Evolutionary conservation across 2,888 invertebrate species (phyloP).

Genomic region (Lasioglossum villosulum): DNA sequence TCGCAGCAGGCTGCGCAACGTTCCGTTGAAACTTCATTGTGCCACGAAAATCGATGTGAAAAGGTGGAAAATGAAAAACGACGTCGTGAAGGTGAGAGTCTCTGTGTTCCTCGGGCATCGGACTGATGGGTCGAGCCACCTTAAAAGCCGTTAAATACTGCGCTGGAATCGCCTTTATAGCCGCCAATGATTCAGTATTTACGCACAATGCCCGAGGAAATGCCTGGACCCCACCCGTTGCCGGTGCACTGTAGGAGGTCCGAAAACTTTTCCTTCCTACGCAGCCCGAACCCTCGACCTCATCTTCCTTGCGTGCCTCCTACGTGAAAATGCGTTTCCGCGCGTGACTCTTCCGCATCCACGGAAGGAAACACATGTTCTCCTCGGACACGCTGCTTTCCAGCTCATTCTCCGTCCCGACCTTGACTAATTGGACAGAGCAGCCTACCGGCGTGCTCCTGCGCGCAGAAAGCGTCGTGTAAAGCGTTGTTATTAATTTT

Average conservation of each 20-base stretch:
- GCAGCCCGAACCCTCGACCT: not conserved
- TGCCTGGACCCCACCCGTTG: constrained; percentile 77
- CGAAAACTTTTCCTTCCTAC: constrained; percentile 59
- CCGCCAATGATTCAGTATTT: constrained; percentile 80
- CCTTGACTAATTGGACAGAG: constrained; percentile 61
- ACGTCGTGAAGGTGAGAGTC: constrained; percentile 56
- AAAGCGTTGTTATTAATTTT: constrained; percentile 32
- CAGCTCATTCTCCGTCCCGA: constrained; percentile 42
- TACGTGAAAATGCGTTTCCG: constrained; percentile 50
- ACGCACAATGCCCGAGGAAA: constrained; percentile 80
- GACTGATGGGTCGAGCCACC: constrained; percentile 51
- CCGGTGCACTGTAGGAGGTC: constrained; percentile 77
- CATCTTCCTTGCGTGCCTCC: not conserved
- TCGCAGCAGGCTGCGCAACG: constrained; percentile 41
- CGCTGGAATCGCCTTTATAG: constrained; percentile 64
- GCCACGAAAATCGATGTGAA: constrained; percentile 74
- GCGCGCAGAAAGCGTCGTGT: not conserved
- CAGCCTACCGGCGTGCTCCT: not conserved
- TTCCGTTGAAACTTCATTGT: constrained; percentile 69
- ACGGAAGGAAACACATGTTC: constrained; percentile 17
- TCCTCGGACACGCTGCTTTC: constrained; percentile 23
- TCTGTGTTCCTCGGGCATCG: constrained; percentile 46
- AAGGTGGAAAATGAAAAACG: constrained; percentile 77
- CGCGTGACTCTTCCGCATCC: constrained; percentile 42
- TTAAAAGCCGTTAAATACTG: constrained; percentile 81